phyloP scores from a whole-genome alignment of 2,888 invertebrate genomes.

The Xestia sexstrigata region DNA sequence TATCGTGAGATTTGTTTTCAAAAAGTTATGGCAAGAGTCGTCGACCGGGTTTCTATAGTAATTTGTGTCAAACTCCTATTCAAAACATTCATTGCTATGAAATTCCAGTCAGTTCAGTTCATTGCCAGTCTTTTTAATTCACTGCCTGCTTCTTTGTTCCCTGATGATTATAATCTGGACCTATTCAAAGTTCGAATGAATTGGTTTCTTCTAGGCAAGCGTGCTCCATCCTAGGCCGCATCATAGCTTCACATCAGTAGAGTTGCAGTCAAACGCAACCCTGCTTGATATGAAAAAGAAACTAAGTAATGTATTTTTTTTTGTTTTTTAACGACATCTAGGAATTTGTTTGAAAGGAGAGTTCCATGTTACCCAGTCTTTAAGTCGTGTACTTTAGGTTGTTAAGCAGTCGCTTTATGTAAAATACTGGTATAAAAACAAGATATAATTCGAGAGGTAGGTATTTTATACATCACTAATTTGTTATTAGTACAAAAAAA shows the following conservation, averaged over 20 bases:
- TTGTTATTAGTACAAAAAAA: no score
- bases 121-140: not conserved
- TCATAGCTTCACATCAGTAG: no score
- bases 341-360: not conserved
- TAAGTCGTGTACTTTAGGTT: no score
- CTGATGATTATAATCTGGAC: not conserved
- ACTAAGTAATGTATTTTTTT: not conserved
- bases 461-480: no score
- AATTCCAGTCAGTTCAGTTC: not conserved
- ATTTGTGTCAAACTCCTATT: not conserved
- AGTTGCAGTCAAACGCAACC: not conserved
- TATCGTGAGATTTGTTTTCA: constrained; percentile 9
- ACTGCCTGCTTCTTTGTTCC: not conserved
- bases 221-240: no score
- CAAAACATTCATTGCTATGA: not conserved
- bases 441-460: no score
- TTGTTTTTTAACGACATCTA: not conserved
- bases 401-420: not conserved
- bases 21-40: not conserved
- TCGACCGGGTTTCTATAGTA: not conserved
- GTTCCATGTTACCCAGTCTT: no score
- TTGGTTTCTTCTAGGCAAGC: not conserved
- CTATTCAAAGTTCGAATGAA: not conserved
- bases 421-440: no score
- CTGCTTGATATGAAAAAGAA: not conserved